These are phyloP conservation scores for Gonocerus acuteangulatus DNA, from an alignment of 2,888 invertebrate species.

Conservation along the genomic window DNA sequence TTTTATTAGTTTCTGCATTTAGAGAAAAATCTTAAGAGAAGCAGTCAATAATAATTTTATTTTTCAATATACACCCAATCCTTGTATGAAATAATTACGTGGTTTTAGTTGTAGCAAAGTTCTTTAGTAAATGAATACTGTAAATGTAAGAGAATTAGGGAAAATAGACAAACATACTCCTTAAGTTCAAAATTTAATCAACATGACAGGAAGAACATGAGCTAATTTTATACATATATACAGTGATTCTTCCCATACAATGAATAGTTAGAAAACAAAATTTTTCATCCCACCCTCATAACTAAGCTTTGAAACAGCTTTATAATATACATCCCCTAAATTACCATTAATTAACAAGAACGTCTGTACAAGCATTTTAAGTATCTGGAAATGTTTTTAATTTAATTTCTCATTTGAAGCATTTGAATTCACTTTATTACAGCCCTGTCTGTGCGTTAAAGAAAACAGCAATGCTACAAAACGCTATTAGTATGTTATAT, in stretches of 20 bases:
- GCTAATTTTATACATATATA: slow-evolving; percentile 31
- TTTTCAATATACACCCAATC: too few species aligned
- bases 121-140: too few species aligned
- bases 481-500: slow-evolving; percentile 15
- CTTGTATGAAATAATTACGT: too few species aligned
- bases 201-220: slow-evolving; percentile 35
- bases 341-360: slow-evolving; percentile 8
- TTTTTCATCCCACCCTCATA: slow-evolving; percentile 10
- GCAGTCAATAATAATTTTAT: too few species aligned
- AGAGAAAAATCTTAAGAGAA: too few species aligned
- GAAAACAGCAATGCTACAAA: slow-evolving; percentile 17
- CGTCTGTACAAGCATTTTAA: slow-evolving; percentile 22
- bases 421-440: slow-evolving; percentile 1
- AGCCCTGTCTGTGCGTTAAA: slow-evolving; percentile 13
- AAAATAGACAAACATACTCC: neutral
- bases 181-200: slow-evolving; percentile 30
- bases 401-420: slow-evolving; percentile 18
- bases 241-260: slow-evolving; percentile 24
- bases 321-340: slow-evolving; percentile 15
- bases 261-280: slow-evolving; percentile 24
- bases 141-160: too few species aligned
- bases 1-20: too few species aligned
- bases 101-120: too few species aligned
- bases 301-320: slow-evolving; percentile 3
- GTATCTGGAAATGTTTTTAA: slow-evolving; percentile 2